phyloP scores from a whole-genome alignment of 2,797 vertebrate species.

The Glyptemys insculpta region DNA sequence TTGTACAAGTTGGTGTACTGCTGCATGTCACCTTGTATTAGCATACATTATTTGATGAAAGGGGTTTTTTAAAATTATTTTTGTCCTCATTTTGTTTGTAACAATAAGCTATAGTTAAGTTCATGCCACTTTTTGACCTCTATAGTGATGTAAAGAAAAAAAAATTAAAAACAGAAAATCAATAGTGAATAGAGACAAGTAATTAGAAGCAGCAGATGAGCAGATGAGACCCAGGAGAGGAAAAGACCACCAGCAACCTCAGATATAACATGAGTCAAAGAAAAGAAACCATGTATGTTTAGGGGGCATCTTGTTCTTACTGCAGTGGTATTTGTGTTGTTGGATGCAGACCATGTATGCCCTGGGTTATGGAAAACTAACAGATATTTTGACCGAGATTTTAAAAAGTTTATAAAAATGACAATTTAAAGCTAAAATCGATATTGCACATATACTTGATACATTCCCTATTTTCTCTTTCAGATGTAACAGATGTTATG shows the following conservation, averaged over 20 bases:
- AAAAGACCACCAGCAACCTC: neutral
- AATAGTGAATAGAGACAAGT: neutral
- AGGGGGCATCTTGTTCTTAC: neutral
- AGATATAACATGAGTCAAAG: neutral
- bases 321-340: neutral
- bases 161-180: neutral
- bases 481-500: neutral
- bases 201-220: neutral
- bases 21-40: neutral
- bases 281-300: neutral
- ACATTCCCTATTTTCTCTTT: conserved; percentile 3
- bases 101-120: neutral
- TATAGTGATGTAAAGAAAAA: neutral
- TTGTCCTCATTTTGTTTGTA: neutral
- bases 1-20: neutral
- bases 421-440: conserved; percentile 52
- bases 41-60: rapidly evolving
- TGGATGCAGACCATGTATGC: neutral
- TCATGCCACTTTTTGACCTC: neutral
- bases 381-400: conserved; percentile 36
- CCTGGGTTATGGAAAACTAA: neutral
- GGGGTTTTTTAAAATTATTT: neutral
- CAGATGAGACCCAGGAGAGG: neutral
- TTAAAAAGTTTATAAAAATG: conserved; percentile 43
- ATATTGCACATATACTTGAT: neutral